Conservation (phyloP, 2,888 invertebrate species). For the Sialis lutaria region DNA sequence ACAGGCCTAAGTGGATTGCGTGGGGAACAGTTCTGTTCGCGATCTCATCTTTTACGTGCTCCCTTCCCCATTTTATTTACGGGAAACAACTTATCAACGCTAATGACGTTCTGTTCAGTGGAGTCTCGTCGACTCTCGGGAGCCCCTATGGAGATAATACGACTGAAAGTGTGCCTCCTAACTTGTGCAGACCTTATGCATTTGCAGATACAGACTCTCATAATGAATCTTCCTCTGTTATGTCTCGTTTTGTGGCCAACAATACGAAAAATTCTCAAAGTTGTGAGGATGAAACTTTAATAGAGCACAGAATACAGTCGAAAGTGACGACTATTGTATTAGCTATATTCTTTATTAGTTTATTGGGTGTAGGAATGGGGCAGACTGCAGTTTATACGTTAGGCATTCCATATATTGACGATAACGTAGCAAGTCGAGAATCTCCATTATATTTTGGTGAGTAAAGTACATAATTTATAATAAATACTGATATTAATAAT, state of each 20-base stretch:
- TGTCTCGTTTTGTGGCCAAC: constrained; percentile 8
- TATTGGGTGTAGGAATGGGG: constrained; percentile 79
- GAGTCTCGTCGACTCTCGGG: constrained; percentile 16
- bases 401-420: constrained; percentile 86
- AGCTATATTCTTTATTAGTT: constrained; percentile 73
- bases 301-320: constrained; percentile 50
- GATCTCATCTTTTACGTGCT: constrained; percentile 69
- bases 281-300: constrained; percentile 42
- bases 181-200: constrained; percentile 21
- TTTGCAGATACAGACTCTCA: constrained; percentile 8
- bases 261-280: constrained; percentile 2
- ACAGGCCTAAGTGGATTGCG: constrained; percentile 85
- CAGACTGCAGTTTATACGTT: constrained; percentile 85
- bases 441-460: constrained; percentile 83
- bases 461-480: constrained; percentile 11
- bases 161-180: constrained; percentile 19
- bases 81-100: constrained; percentile 51
- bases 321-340: constrained; percentile 67
- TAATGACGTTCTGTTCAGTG: constrained; percentile 26
- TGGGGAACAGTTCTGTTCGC: constrained; percentile 83
- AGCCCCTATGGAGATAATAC: constrained; percentile 13
- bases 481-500: not conserved
- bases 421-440: constrained; percentile 82
- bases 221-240: constrained; percentile 7
- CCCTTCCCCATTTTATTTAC: constrained; percentile 74